These are phyloP conservation scores for Lepidurus couesii DNA, from an alignment of 1,140 invertebrate species.

Conservation along the genomic window DNA sequence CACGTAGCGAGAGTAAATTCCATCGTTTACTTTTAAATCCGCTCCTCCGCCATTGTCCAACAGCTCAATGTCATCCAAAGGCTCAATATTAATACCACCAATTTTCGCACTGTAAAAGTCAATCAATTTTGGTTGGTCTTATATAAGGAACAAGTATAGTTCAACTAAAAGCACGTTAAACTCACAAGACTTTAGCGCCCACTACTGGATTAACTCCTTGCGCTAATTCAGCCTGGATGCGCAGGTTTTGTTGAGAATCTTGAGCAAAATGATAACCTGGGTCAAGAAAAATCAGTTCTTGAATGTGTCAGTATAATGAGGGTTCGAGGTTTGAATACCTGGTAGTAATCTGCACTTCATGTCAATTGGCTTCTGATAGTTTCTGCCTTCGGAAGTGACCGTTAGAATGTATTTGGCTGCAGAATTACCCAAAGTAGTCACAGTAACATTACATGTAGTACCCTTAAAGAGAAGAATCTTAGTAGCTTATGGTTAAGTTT, in stretches of 20 bases:
- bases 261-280: not conserved
- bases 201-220: not conserved
- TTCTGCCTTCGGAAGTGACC: not conserved
- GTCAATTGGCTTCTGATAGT: not conserved
- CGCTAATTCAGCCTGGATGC: not conserved
- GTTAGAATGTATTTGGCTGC: not conserved
- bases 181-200: not conserved
- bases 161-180: not conserved
- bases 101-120: not conserved
- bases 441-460: not conserved
- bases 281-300: not conserved
- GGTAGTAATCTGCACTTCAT: not conserved
- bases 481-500: not conserved
- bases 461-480: not conserved
- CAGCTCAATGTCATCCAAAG: conserved; percentile 27
- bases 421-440: not conserved
- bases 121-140: no score
- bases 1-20: conserved; percentile 32
- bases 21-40: conserved; percentile 26
- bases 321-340: not conserved
- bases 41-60: conserved; percentile 32
- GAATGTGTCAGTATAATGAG: not conserved
- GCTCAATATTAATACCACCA: conserved; percentile 1
- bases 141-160: not conserved
- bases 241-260: not conserved